Conservation (phyloP, 1,140 invertebrate species). For the Helicoverpa armigera region DNA sequence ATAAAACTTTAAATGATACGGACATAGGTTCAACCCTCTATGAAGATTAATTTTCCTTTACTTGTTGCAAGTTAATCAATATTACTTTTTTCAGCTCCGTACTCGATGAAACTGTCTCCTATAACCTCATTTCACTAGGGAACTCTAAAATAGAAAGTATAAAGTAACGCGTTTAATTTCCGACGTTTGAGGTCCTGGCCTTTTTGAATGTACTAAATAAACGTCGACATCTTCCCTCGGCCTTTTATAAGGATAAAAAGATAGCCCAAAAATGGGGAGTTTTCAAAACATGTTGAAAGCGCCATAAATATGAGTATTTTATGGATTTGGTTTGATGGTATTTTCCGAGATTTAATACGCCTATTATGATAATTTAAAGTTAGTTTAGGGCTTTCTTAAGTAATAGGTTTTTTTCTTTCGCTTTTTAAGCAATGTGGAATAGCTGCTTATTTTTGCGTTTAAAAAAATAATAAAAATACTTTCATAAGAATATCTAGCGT, state of each 20-base stretch:
- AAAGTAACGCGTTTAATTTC: constrained; percentile 10
- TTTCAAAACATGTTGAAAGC: constrained; percentile 16
- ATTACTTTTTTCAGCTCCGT: no score
- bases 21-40: no score
- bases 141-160: constrained; percentile 22
- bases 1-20: no score
- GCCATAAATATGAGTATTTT: not conserved
- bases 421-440: not conserved
- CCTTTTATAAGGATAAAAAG: constrained; percentile 15
- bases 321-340: no score
- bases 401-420: not conserved
- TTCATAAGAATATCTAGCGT: no score
- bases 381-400: not conserved
- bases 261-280: not conserved
- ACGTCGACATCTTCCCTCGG: constrained; percentile 3
- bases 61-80: no score
- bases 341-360: not conserved
- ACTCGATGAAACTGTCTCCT: not conserved
- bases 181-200: constrained; percentile 19
- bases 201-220: constrained; percentile 22
- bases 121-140: not conserved
- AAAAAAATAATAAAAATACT: no score
- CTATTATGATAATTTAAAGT: not conserved
- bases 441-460: no score
- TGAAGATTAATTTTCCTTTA: no score